Conservation (phyloP, 2,113 vertebrate genomes). For the Rhinoderma darwinii region DNA sequence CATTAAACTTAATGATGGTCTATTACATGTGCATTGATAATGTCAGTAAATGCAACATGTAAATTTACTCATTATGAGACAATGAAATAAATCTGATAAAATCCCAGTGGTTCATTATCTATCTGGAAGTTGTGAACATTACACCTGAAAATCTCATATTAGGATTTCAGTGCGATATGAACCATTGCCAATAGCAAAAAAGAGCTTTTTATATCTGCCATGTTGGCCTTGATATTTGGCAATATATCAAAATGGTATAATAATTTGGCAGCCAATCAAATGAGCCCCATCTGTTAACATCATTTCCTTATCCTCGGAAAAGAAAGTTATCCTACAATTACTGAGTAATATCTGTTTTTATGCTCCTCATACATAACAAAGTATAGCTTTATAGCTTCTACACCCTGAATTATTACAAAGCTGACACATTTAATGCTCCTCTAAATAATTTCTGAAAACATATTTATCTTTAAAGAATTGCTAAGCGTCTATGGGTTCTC, state of each 20-base stretch:
- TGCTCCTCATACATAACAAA: slow-evolving; percentile 19
- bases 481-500: slow-evolving; percentile 62
- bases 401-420: slow-evolving; percentile 62
- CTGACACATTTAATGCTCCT: slow-evolving; percentile 67
- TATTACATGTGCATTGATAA: background rate
- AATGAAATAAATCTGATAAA: background rate
- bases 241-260: slow-evolving; percentile 27
- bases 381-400: slow-evolving; percentile 57
- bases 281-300: slow-evolving; percentile 18
- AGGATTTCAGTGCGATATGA: background rate
- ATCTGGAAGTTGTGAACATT: background rate
- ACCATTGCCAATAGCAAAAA: slow-evolving; percentile 10
- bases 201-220: background rate
- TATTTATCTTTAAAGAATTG: slow-evolving; percentile 55
- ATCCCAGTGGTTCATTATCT: background rate
- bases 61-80: background rate
- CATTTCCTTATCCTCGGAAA: background rate
- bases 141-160: slow-evolving; percentile 3
- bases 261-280: slow-evolving; percentile 30
- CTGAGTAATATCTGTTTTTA: slow-evolving; percentile 45
- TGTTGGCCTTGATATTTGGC: slow-evolving; percentile 21
- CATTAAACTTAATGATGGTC: background rate
- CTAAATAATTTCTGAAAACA: slow-evolving; percentile 68
- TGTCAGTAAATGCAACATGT: background rate
- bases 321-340: slow-evolving; percentile 34